Evolutionary conservation across 2,888 invertebrate species (phyloP).

Genomic region (Polyploca ridens): DNA sequence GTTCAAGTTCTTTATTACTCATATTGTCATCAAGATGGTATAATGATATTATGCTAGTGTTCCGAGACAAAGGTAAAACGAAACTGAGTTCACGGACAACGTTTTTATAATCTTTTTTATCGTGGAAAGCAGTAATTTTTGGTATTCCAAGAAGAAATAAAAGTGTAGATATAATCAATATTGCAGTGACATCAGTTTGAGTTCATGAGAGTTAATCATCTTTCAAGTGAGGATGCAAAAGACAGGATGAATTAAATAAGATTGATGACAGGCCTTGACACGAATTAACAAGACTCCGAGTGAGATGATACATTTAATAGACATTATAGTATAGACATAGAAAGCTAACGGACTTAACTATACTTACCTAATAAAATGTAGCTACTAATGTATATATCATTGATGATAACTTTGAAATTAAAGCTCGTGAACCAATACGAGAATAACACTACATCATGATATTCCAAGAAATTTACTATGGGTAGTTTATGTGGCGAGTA

Average conservation of each 20-base stretch:
- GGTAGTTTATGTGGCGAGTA: conserved; percentile 34
- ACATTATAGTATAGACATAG: neutral
- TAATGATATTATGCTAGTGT: conserved; percentile 45
- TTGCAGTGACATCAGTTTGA: conserved; percentile 12
- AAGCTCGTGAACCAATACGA: conserved; percentile 20
- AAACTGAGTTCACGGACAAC: conserved; percentile 55
- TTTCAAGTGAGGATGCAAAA: conserved; percentile 4
- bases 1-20: conserved; percentile 70
- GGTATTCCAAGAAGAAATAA: conserved; percentile 23
- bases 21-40: conserved; percentile 73
- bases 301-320: neutral
- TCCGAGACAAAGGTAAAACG: conserved; percentile 63
- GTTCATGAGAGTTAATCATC: conserved; percentile 4
- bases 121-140: conserved; percentile 32
- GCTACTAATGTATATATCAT: conserved; percentile 6
- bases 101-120: conserved; percentile 50
- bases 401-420: conserved; percentile 12
- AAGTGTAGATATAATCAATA: conserved; percentile 16
- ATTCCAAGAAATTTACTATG: conserved; percentile 33
- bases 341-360: neutral
- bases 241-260: neutral
- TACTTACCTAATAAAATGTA: neutral
- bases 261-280: neutral
- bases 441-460: conserved; percentile 29
- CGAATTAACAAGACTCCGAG: neutral